A percentile compares a stretch with the other conserved stretches of the same genome.
These are phyloP conservation scores for Akabosia matsudoensis DNA, from an alignment of 1,140 invertebrate genomes.

Conservation along the genomic window DNA sequence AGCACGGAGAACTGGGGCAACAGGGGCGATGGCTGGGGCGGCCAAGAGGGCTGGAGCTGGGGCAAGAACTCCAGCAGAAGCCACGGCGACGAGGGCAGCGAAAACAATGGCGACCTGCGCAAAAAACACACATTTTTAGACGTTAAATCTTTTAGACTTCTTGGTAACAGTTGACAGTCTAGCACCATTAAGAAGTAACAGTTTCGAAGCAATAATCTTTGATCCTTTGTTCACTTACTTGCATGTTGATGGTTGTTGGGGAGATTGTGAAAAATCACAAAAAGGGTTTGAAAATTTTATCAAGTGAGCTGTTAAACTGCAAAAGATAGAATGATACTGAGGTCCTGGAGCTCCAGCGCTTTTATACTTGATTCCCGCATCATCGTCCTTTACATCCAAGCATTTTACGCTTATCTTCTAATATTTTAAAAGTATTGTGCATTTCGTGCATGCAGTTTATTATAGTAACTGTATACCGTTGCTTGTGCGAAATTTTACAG, in stretches of 20 bases:
- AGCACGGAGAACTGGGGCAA: background rate
- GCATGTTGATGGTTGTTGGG: constrained; percentile 1
- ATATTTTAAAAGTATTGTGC: no score
- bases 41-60: background rate
- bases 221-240: background rate
- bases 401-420: no score
- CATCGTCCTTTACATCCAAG: background rate
- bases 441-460: no score
- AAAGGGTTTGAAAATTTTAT: background rate
- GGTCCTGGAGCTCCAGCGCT: background rate
- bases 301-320: background rate
- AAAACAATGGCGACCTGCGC: background rate
- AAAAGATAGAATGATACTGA: background rate
- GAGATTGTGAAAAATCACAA: constrained; percentile 5
- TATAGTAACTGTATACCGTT: no score
- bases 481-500: no score
- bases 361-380: background rate
- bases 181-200: no score
- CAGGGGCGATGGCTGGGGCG: background rate
- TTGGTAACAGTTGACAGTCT: no score
- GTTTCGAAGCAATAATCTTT: no score
- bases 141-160: no score
- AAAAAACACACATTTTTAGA: constrained; percentile 1
- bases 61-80: background rate
- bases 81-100: background rate